Evolutionary conservation across 1,140 invertebrate species (phyloP), one percentile per base, ranked within the genome.

Genomic region (Andrena cerasifolii): DNA sequence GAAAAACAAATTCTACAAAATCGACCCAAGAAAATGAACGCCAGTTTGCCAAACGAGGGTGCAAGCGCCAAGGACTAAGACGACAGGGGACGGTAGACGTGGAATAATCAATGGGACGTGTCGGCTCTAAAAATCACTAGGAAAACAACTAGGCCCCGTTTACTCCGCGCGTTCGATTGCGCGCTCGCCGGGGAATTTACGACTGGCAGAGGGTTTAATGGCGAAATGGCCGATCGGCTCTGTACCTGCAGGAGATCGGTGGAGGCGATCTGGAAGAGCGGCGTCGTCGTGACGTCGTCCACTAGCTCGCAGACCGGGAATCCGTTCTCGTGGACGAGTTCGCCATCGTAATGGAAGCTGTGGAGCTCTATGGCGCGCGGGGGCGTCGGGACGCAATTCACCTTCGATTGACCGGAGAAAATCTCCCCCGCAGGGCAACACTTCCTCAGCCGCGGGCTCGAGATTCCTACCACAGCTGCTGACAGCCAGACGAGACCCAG

Each of bases 361-460:
- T 79, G 24, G 14, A 75, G 28, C 21, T 72, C 71, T 31, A 26
- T 71, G 12, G 43, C 36, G 28, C 14, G 31, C 8, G 0, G 33
- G 2, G 66, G 28, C 14, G 47, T 43, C 21, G 53, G 62, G 21
- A 49, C 40, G 54, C 88, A 89, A 10, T 56, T 33, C n/a, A 85
- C 74, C 24, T 45, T 61, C 3, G 53, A 24, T 10, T 2, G 0
- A 7, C 40, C 76, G 0, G 78, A 76, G n/a, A 86, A 79, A 6
- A 86, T 33, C 47, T 76, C 16, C 0, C 71, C 85, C 1, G 31
- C 7, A 0, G 68, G 59, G 28, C 86, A 87, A 62, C 86, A 87
- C 56, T 86, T 87, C 2, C n/a, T 10, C 6, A 85, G 10, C 5
- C 49, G 18, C 24, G 16, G 49, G 14, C 49, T 26, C 59, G 67